phyloP scores from a whole-genome alignment of 1,140 invertebrate species.

The Bombus affinis region DNA sequence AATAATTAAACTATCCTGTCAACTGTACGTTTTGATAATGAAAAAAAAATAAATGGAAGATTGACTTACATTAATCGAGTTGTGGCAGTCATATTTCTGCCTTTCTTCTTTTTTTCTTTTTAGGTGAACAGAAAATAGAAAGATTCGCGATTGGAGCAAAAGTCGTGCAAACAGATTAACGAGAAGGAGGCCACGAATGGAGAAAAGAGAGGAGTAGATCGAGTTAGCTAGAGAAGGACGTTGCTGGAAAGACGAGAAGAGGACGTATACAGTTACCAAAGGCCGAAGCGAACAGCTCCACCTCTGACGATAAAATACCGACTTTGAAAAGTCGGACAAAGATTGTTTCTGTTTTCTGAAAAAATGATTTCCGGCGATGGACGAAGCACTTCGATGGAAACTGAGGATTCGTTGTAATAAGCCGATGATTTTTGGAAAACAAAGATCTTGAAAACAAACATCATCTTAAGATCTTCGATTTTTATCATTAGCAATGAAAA shows the following conservation, averaged over 20 bases:
- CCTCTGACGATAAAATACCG: conserved; percentile 62
- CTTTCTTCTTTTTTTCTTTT: too few species aligned
- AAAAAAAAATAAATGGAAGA: too few species aligned
- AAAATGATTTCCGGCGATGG: not conserved
- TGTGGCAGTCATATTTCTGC: too few species aligned
- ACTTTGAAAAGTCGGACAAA: conserved; percentile 54
- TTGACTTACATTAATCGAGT: too few species aligned
- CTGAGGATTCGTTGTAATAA: not conserved
- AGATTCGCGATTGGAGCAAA: conserved; percentile 41
- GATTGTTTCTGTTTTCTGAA: conserved; percentile 51
- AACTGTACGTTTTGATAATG: too few species aligned
- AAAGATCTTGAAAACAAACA: too few species aligned
- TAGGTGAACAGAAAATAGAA: conserved; percentile 29
- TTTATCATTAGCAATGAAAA: not conserved
- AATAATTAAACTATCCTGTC: too few species aligned
- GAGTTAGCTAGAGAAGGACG: conserved; percentile 15
- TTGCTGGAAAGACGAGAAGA: conserved; percentile 31
- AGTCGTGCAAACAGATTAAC: conserved; percentile 51
- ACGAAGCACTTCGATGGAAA: too few species aligned
- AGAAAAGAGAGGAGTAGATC: not conserved
- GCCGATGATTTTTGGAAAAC: not conserved
- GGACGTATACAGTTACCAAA: conserved; percentile 72
- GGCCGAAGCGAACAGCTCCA: conserved; percentile 54
- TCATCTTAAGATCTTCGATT: not conserved
- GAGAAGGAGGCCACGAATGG: conserved; percentile 23